These are phyloP conservation scores for Sipha maydis DNA, from an alignment of 2,888 invertebrate genomes.

Conservation along the genomic window DNA sequence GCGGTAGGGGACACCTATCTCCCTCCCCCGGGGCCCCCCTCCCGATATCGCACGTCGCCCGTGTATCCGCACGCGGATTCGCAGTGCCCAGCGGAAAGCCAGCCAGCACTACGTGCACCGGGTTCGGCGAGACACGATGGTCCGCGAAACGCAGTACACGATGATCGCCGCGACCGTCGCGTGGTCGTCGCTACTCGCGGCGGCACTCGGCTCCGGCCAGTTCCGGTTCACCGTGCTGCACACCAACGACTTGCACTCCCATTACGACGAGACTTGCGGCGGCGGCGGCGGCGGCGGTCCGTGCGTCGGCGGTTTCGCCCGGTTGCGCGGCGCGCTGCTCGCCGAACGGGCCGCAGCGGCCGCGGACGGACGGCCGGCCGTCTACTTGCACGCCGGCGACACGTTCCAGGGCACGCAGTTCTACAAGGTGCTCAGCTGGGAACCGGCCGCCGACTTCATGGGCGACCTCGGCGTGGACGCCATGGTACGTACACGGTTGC, in stretches of 20 bases:
- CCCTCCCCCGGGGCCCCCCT: too few species aligned
- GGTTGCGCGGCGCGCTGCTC: slow-evolving; percentile 47
- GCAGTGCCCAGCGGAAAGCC: too few species aligned
- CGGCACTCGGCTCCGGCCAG: slow-evolving; percentile 63
- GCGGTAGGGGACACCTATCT: too few species aligned
- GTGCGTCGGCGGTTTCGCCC: slow-evolving; percentile 53
- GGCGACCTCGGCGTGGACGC: slow-evolving; percentile 85
- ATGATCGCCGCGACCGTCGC: too few species aligned
- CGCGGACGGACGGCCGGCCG: slow-evolving; percentile 73
- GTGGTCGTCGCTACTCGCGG: background rate
- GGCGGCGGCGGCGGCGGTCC: slow-evolving; percentile 72
- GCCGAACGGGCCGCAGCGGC: slow-evolving; percentile 71
- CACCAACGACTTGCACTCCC: slow-evolving; percentile 91
- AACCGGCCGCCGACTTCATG: slow-evolving; percentile 81
- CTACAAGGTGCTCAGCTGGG: slow-evolving; percentile 85
- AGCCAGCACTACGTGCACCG: too few species aligned
- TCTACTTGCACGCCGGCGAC: slow-evolving; percentile 93
- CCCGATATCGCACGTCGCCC: too few species aligned
- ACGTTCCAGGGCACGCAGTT: slow-evolving; percentile 90
- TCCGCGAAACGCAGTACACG: too few species aligned
- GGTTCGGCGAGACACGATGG: too few species aligned
- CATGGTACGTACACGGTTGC: slow-evolving; percentile 73
- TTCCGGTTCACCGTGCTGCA: slow-evolving; percentile 82
- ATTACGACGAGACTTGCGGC: slow-evolving; percentile 71
- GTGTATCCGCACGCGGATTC: too few species aligned